A percentile compares a stretch with the other conserved stretches of the same genome.
Conservation (phyloP, 2,113 vertebrate genomes). For the Jacana jacana region DNA sequence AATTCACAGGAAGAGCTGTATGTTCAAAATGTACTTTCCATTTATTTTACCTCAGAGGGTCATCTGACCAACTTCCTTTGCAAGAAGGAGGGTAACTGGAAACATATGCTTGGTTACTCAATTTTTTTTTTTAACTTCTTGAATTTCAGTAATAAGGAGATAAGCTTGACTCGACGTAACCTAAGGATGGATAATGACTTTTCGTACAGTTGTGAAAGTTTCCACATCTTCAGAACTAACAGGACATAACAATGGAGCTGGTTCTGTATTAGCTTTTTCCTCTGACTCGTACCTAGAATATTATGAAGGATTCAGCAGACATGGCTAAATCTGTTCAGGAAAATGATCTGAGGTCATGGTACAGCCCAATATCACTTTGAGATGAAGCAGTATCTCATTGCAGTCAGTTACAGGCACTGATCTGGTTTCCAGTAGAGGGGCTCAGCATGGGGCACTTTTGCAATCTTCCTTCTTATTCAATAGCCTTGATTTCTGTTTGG, state of each 20-base stretch:
- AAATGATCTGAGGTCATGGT: not conserved
- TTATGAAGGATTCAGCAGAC: not conserved
- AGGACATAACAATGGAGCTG: not conserved
- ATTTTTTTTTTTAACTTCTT: not conserved
- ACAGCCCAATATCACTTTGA: not conserved
- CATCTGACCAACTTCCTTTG: not conserved
- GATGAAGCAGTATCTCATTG: not conserved
- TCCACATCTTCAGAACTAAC: not conserved
- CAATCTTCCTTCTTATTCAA: not conserved
- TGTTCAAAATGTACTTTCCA: slow-evolving; percentile 48
- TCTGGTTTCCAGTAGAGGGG: not conserved
- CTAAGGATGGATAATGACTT: not conserved
- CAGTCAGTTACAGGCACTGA: not conserved
- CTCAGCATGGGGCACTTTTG: not conserved
- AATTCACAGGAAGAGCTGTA: not conserved
- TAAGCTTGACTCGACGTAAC: not conserved
- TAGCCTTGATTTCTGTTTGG: not conserved
- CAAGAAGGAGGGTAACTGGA: slow-evolving; percentile 14
- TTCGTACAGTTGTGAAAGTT: not conserved
- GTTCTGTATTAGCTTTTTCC: not conserved
- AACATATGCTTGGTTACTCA: slow-evolving; percentile 6
- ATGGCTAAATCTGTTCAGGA: not conserved
- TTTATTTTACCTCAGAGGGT: slow-evolving; percentile 41
- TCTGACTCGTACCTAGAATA: not conserved
- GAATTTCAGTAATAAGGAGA: not conserved